Base-by-base conservation (phyloP, 2,888 invertebrate genomes). In the Idaea dimidiata region DNA sequence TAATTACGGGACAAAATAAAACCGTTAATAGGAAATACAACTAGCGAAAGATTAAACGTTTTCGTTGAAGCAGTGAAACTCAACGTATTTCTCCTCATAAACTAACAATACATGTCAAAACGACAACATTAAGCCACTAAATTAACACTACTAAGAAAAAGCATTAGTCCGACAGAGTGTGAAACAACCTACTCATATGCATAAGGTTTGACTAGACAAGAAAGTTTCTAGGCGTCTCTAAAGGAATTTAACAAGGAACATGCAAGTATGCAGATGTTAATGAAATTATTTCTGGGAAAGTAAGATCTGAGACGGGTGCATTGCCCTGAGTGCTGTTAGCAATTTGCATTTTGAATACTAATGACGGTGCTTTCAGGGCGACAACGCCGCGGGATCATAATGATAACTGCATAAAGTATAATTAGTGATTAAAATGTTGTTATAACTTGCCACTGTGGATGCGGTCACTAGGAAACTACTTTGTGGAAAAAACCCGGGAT, bases 301-400 rank as follows among this genome's bases (percentile, higher is more conserved):
- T 86, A 83, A 86, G 86, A 86, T 86, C 84, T 82, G 86, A 83
- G 87, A 83, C 82, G 89, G 83, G 90, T 83, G 88, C 89, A 84
- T 79, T 80, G 89, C 83, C 84, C 90, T 80, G 78, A 85, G 82
- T 83, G 87, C 82, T 81, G 73, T 75, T 74, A 79, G 82, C 83
- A 87, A 91, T 91, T 89, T 89, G 86, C 91, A 91, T 91, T 88
- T 86, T 90, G 91, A 89, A 90, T 90, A 85, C 84, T 89, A 90
- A 90, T 88, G 88, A 86, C 78, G 76, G 73, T 79, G 82, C 81
- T 82, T 82, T 83, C 79, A 77, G 69, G 76, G 82, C 78, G 85
- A 87, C 87, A 86, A 80, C 76, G 69, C 68, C 68, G 73, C 78
- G 72, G 72, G 76, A 78, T 76, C 79, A 80, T 83, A 78, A 82